Percentiles rank a stretch among this genome's conserved stretches.
Evolutionary conservation across 2,888 invertebrate species (phyloP).

Genomic region (Marasmarcha lunaedactyla): DNA sequence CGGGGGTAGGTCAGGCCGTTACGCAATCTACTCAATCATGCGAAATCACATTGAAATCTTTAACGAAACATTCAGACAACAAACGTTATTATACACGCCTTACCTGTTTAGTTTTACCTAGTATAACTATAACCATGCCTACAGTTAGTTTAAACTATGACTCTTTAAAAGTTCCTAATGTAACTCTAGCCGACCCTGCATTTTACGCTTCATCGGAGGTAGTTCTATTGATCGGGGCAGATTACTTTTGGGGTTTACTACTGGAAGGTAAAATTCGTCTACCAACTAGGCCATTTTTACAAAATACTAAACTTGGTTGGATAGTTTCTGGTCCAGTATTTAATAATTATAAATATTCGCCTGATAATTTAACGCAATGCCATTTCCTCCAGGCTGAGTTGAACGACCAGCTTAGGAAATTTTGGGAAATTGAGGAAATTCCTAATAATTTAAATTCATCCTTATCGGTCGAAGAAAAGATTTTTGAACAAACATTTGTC

Average conservation of each 20-base stretch:
- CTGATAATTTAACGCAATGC: neutral
- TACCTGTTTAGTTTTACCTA: conserved; percentile 3
- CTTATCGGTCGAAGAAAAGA: neutral
- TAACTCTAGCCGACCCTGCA: neutral
- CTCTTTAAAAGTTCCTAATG: neutral
- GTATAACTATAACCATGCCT: neutral
- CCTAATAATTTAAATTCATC: neutral
- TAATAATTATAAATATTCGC: neutral
- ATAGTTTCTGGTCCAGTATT: conserved; percentile 1
- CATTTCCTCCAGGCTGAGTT: neutral
- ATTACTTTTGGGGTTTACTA: conserved; percentile 13
- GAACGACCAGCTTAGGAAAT: neutral
- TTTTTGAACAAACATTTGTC: neutral
- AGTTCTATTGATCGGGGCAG: conserved; percentile 5
- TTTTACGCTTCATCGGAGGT: neutral
- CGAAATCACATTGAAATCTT: conserved; percentile 3
- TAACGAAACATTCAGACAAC: no score
- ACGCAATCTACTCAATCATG: conserved; percentile 5
- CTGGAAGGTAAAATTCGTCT: conserved; percentile 6
- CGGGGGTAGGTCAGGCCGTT: conserved; percentile 9
- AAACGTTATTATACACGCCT: conserved; percentile 2
- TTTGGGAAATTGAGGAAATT: conserved; percentile 1
- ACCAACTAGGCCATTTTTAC: conserved; percentile 7
- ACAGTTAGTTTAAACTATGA: neutral
- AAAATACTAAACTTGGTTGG: conserved; percentile 6